Conservation (phyloP, 2,797 vertebrate genomes). For the Babyrousa celebensis region DNA sequence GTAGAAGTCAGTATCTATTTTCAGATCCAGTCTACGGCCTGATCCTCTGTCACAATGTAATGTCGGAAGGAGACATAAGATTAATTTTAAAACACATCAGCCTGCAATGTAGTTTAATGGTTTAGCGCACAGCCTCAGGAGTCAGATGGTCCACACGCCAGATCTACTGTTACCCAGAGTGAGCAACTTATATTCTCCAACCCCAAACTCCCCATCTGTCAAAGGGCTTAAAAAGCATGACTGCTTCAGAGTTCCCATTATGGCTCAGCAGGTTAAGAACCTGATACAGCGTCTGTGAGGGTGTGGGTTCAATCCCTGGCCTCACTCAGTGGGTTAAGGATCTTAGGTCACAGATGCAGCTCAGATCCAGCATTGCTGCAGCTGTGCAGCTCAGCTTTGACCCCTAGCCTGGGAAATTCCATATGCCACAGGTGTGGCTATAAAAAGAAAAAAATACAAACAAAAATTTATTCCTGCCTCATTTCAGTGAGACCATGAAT, state of each 20-base stretch:
- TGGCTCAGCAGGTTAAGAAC: too few relatives aligned
- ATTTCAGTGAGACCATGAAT: background rate
- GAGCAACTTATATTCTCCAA: background rate
- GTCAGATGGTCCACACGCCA: background rate
- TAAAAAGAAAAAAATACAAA: too few relatives aligned
- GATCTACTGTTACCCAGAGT: background rate
- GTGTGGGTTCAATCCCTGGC: too few relatives aligned
- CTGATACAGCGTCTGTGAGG: too few relatives aligned
- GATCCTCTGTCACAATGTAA: background rate
- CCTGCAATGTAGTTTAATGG: background rate
- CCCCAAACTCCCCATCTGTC: background rate
- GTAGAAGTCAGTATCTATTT: background rate
- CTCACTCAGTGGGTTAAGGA: too few relatives aligned
- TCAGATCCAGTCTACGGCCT: background rate
- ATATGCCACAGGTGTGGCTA: too few relatives aligned
- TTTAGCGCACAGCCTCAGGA: background rate
- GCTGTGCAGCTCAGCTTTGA: too few relatives aligned
- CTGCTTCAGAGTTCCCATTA: background rate
- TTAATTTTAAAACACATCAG: background rate
- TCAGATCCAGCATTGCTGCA: too few relatives aligned
- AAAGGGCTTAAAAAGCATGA: background rate
- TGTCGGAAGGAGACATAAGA: background rate
- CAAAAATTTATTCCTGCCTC: background rate
- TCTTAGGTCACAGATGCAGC: too few relatives aligned
- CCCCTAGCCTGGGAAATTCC: too few relatives aligned